Base-by-base conservation (phyloP, 2,888 invertebrate genomes). In the Auanema sp. region DNA sequence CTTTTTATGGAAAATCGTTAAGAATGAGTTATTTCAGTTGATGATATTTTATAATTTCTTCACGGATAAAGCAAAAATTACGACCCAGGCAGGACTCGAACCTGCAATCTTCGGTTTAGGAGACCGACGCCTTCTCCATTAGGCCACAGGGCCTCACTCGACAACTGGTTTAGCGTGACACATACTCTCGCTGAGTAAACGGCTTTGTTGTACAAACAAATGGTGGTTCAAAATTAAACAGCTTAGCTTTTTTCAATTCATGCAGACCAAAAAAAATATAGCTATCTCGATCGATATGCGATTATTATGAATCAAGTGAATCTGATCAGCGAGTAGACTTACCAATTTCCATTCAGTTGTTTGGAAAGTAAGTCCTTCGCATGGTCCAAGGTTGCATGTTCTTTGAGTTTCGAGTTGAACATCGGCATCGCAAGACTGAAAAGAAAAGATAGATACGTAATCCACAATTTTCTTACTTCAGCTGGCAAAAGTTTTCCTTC, bases 361-460 rank as follows among this genome's bases (percentile, higher is more conserved):
- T 58, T 93, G 89, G 93, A 93, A 95, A 84, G 93, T 93, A 11
- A 93, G 90, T 5, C 93, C 94, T 65, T 91, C 91, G 83, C 94
- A 95, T 0, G 93, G 92, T 54, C 90, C 84, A 54, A 80, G 77
- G 63, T 84, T 80, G 74, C 84, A 84, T 58, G 78, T 71, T 52
- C 84, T 76, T 58, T 82, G 79, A 25, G 78, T 76, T 11, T 81
- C 79, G 14, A 84, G 84, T 65, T 82, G 79, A 21, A 71, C 69
- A 49, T 66, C 56, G 49, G 65, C 64, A 16, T 71, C 70, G 43
- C 73, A 73, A 41, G 70, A 59, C 59, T 59, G 33, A 56, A 59
- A 57, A n/a, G 8, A 40, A n/a, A n/a, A 25, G 2, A n/a, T n/a
- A 11, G 16, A 14, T 5, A 14, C 4, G 21, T 2, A 52, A 6